These are phyloP conservation scores for Apomyelois bistriatella DNA, from an alignment of 2,888 invertebrate species.

Conservation along the genomic window DNA sequence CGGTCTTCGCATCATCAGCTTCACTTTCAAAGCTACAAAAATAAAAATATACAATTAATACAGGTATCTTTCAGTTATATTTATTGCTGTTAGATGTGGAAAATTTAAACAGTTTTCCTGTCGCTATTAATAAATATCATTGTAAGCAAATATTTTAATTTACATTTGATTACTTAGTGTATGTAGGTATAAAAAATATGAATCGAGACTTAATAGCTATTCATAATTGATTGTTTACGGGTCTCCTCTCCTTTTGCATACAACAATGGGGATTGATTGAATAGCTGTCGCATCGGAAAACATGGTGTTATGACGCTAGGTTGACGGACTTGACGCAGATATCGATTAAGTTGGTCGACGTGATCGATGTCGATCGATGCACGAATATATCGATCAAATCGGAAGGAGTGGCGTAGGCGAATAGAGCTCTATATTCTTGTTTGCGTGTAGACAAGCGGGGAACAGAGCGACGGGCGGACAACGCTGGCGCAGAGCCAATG, in stretches of 20 bases:
- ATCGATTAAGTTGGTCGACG: slow-evolving; percentile 38
- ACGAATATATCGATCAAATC: slow-evolving; percentile 56
- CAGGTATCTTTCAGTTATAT: background rate
- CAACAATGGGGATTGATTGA: slow-evolving; percentile 55
- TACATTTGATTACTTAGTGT: slow-evolving; percentile 17
- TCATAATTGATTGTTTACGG: slow-evolving; percentile 29
- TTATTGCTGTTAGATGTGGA: too few species aligned
- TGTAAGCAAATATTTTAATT: slow-evolving; percentile 7
- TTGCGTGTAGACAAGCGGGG: slow-evolving; percentile 58
- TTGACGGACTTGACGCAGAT: slow-evolving; percentile 65
- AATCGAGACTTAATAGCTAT: slow-evolving; percentile 15
- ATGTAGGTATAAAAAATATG: background rate
- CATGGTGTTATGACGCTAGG: slow-evolving; percentile 52
- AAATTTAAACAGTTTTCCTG: background rate
- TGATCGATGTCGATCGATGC: slow-evolving; percentile 58
- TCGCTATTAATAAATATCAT: background rate
- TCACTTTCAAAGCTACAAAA: slow-evolving; percentile 96
- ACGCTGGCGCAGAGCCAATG: slow-evolving; percentile 70
- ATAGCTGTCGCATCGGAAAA: slow-evolving; percentile 44
- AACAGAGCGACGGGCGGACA: slow-evolving; percentile 65
- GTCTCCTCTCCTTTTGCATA: slow-evolving; percentile 49
- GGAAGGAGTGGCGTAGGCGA: slow-evolving; percentile 57
- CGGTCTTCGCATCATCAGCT: slow-evolving; percentile 96
- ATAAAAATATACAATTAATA: slow-evolving; percentile 32
- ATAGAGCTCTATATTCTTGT: slow-evolving; percentile 52